Percentiles rank a stretch among this genome's conserved stretches.
Conservation (phyloP, 2,113 vertebrate genomes). For the Centropus unirufus region DNA sequence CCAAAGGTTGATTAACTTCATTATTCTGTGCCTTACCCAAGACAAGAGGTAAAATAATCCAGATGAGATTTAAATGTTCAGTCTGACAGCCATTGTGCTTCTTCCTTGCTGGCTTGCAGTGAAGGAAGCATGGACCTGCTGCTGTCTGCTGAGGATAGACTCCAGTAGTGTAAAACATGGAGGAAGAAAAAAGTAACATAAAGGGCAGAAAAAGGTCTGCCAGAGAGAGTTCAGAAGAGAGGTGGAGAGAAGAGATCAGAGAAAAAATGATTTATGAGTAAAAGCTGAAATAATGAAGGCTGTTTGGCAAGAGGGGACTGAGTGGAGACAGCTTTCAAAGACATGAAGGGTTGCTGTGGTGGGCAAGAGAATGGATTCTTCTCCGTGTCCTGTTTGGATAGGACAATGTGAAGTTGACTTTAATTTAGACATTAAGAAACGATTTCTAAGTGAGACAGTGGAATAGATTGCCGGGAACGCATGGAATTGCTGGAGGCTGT, state of each 20-base stretch:
- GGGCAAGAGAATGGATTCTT: background rate
- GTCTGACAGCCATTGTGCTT: background rate
- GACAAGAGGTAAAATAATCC: background rate
- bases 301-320: background rate
- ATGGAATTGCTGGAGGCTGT: background rate
- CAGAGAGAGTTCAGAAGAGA: background rate
- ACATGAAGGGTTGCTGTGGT: background rate
- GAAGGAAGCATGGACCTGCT: background rate
- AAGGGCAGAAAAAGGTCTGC: background rate
- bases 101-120: background rate
- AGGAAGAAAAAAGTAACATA: background rate
- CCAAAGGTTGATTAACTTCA: background rate
- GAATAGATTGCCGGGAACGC: background rate
- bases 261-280: conserved; percentile 13
- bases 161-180: background rate
- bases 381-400: background rate
- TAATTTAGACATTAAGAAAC: background rate
- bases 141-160: background rate
- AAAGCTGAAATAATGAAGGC: background rate
- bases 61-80: background rate
- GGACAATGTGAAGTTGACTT: background rate
- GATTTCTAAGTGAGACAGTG: background rate
- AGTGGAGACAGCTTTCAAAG: background rate
- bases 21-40: background rate
- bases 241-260: background rate